These are phyloP conservation scores for Hololepta plana DNA, from an alignment of 2,888 invertebrate genomes.

Conservation along the genomic window DNA sequence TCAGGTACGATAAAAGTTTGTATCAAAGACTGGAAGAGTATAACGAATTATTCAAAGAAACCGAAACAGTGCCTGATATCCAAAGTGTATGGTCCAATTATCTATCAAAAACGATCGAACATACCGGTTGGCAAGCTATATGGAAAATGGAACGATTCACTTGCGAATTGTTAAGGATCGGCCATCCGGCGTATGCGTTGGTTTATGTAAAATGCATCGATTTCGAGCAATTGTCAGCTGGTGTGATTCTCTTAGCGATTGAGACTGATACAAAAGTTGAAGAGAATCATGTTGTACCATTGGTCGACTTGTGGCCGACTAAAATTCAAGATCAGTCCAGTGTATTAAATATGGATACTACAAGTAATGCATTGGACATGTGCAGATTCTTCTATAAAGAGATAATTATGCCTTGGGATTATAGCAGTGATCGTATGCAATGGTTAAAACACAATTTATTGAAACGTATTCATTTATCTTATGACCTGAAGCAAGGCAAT, in stretches of 20 bases:
- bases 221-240: conserved; percentile 33
- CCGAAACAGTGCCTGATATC: conserved; percentile 31
- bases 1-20: conserved; percentile 36
- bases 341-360: conserved; percentile 36
- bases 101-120: conserved; percentile 40
- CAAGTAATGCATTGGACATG: conserved; percentile 45
- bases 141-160: conserved; percentile 49
- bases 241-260: conserved; percentile 40
- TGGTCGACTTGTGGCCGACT: conserved; percentile 46
- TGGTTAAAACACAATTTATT: conserved; percentile 36
- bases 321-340: conserved; percentile 36
- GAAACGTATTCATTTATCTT: conserved; percentile 34
- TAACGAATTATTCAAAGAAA: conserved; percentile 28
- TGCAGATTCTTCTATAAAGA: conserved; percentile 46
- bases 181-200: conserved; percentile 44
- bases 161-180: conserved; percentile 43
- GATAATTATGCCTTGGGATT: conserved; percentile 55
- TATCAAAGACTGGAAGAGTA: conserved; percentile 35
- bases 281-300: conserved; percentile 38
- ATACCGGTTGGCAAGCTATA: conserved; percentile 48
- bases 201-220: conserved; percentile 38
- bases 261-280: too few species aligned
- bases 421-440: conserved; percentile 40
- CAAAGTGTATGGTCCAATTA: conserved; percentile 35
- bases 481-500: conserved; percentile 34